Percentiles rank a stretch among this genome's conserved stretches.
Conservation (phyloP, 2,888 invertebrate genomes). For the Heliconius erato region DNA sequence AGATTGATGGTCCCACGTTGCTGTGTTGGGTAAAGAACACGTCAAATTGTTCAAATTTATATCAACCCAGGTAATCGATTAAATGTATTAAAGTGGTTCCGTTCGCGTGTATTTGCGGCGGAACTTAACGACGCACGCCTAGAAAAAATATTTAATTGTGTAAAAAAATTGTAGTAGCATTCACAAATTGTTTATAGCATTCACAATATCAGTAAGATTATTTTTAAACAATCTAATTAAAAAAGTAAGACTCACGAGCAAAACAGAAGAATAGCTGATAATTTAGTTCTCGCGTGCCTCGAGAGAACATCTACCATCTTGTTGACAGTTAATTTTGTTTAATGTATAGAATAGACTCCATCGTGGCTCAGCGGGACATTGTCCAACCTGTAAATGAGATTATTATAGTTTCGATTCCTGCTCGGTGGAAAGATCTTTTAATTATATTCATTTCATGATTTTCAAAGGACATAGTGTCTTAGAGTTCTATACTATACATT, state of each 20-base stretch:
- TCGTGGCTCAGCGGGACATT: neutral
- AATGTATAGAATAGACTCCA: neutral
- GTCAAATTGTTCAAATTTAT: neutral
- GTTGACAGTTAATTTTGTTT: constrained; percentile 37
- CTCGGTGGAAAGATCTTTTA: neutral
- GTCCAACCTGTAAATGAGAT: neutral
- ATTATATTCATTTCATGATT: too few species aligned
- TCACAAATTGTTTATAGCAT: neutral
- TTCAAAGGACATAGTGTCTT: too few species aligned
- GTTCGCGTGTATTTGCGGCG: too few species aligned
- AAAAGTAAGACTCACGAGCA: neutral
- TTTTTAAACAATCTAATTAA: neutral
- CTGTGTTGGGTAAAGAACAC: neutral
- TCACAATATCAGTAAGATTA: neutral
- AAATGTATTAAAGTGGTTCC: too few species aligned
- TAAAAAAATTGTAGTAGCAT: too few species aligned
- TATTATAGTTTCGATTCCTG: neutral
- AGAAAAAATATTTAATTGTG: too few species aligned
- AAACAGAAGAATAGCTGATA: constrained; percentile 29
- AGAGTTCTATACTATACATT: too few species aligned
- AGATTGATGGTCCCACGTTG: constrained; percentile 47
- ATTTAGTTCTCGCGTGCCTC: constrained; percentile 44
- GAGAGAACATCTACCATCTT: constrained; percentile 34
- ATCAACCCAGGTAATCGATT: too few species aligned
- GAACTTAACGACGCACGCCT: too few species aligned